Percentiles rank a stretch among this genome's conserved stretches.
Evolutionary conservation across 2,797 vertebrate genomes (phyloP).

Genomic region (Taenioides sp.): DNA sequence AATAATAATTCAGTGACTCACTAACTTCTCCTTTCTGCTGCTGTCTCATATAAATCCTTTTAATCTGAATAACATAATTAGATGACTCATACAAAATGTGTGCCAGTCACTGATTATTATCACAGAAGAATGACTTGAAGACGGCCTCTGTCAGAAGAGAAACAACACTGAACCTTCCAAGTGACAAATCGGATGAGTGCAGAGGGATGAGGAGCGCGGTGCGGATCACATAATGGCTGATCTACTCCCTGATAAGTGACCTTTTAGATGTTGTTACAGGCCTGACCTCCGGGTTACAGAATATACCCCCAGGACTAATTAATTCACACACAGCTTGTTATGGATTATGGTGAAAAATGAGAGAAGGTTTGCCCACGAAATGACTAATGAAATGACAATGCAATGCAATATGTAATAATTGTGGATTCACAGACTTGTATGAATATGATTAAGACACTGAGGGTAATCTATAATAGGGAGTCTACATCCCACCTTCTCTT

Average conservation of each 20-base stretch:
- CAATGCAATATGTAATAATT: background rate
- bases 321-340: conserved; percentile 16
- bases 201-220: conserved; percentile 18
- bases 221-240: conserved; percentile 11
- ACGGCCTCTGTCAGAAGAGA: conserved; percentile 45
- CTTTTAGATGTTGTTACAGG: conserved; percentile 39
- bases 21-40: too few relatives aligned
- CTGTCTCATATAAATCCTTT: too few relatives aligned
- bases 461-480: too few relatives aligned
- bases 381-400: background rate
- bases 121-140: conserved; percentile 50
- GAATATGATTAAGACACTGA: background rate
- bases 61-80: too few relatives aligned
- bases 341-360: background rate
- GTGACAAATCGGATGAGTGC: conserved; percentile 51
- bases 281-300: conserved; percentile 36
- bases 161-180: conserved; percentile 36
- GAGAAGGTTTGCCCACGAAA: background rate
- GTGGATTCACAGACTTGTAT: background rate
- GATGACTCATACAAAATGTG: too few relatives aligned
- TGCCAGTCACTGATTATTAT: conserved; percentile 38
- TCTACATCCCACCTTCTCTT: too few relatives aligned
- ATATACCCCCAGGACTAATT: conserved; percentile 31
- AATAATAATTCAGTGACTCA: too few relatives aligned
- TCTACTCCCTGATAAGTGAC: conserved; percentile 23